phyloP scores from a whole-genome alignment of 2,888 invertebrate species.

The Agrotis exclamationis region DNA sequence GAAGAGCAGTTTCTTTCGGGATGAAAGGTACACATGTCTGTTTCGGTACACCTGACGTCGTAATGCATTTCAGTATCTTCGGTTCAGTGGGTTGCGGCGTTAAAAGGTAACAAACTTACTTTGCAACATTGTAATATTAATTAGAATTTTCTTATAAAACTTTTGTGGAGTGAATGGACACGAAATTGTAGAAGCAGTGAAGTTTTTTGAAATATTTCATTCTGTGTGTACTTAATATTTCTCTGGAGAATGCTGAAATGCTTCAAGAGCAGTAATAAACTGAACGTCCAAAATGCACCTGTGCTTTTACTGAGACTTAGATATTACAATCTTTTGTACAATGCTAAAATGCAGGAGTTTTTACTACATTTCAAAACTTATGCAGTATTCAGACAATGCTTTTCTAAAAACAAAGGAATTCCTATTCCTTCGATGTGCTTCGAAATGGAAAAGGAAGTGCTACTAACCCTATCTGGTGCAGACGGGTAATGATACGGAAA shows the following conservation, averaged over 20 bases:
- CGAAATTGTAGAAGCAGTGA: constrained; percentile 1
- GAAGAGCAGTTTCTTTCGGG: no score
- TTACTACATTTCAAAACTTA: not conserved
- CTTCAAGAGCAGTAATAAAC: not conserved
- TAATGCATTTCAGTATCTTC: no score
- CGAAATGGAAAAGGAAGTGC: not conserved
- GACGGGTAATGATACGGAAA: no score
- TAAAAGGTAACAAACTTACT: no score
- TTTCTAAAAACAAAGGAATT: not conserved
- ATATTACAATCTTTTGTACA: not conserved
- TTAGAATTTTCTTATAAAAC: constrained; percentile 4
- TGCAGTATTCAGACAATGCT: constrained; percentile 4
- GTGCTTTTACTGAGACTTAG: not conserved
- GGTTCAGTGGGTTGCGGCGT: no score
- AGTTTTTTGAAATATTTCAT: constrained; percentile 16
- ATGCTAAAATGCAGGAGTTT: not conserved
- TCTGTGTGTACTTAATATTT: constrained; percentile 16
- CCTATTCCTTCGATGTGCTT: not conserved
- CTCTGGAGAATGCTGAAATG: not conserved
- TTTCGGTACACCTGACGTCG: no score
- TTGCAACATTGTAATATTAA: no score
- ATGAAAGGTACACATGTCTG: no score
- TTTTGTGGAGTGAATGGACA: constrained; percentile 31
- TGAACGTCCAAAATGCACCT: constrained; percentile 2
- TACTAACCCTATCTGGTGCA: no score